These are phyloP conservation scores for Drosophila murphyi DNA, from an alignment of 1,140 invertebrate species.

Conservation along the genomic window DNA sequence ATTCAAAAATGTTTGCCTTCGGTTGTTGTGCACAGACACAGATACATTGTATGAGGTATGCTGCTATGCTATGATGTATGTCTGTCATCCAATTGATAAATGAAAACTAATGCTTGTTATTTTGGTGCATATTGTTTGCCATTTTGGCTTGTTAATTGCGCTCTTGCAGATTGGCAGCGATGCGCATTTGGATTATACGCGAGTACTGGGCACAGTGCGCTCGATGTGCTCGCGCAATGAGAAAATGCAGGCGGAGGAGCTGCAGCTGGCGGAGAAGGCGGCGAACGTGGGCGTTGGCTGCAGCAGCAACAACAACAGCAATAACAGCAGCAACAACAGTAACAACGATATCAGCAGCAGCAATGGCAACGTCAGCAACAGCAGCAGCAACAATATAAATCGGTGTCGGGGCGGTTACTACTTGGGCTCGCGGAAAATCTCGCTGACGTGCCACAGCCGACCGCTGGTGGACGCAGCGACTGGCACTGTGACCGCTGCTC, in stretches of 20 bases:
- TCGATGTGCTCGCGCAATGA: conserved; percentile 85
- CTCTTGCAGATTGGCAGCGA: conserved; percentile 78
- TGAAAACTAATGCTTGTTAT: conserved; percentile 4
- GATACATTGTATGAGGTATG: neutral
- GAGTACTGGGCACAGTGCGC: conserved; percentile 85
- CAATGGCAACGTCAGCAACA: conserved; percentile 53
- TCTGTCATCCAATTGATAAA: neutral
- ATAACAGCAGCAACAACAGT: conserved; percentile 57
- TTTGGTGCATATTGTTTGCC: too few relatives aligned
- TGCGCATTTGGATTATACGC: conserved; percentile 85
- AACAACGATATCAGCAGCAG: conserved; percentile 56
- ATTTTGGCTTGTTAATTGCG: conserved; percentile 3
- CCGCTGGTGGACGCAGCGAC: conserved; percentile 69
- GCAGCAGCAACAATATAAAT: conserved; percentile 27
- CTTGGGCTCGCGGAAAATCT: conserved; percentile 87
- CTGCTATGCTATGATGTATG: neutral
- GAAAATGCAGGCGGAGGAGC: conserved; percentile 79
- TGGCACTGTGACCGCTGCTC: conserved; percentile 66
- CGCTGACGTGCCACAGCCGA: conserved; percentile 85
- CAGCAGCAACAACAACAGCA: conserved; percentile 61
- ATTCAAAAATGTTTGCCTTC: too few relatives aligned
- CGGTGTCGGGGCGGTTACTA: conserved; percentile 84
- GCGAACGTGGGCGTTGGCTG: conserved; percentile 77
- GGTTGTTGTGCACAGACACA: neutral
- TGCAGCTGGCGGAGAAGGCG: conserved; percentile 72